Base-by-base conservation (phyloP, 2,113 vertebrate species). In the Coturnix japonica region DNA sequence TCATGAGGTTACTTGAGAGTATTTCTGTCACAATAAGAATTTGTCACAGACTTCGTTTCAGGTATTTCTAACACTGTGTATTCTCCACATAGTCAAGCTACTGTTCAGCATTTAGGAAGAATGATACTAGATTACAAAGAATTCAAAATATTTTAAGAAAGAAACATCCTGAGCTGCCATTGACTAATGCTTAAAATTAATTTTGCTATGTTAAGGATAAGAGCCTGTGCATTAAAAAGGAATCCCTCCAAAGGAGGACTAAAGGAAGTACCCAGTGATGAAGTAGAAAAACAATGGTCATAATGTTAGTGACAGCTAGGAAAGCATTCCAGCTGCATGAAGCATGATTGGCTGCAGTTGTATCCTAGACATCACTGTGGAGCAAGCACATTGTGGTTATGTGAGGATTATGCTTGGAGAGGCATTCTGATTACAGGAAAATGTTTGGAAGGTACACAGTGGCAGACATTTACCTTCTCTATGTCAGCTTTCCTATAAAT, bases 31-130 rank as follows among this genome's bases (percentile, higher is more conserved):
- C 37, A 70, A 44, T 0, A 4, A 7, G 18, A 87, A 91, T 81
- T 61, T 74, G 5, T 26, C 18, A 5, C 9, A 43, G 44, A 47
- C 4, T 43, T 3, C 0, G 0, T 57, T 51, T 70, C 49, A 41
- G 9, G 60, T 86, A n/a, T 43, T 89, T 69, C 47, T 75, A 37
- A 35, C 0, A 2, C 6, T 69, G 35, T 26, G 18, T 43, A 3
- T 23, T 59, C 43, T 64, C 25, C 35, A 59, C 17, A 56, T 54
- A 56, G 43, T 12, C 4, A 82, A 46, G 9, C 3, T 69, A 16
- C 39, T 65, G 19, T 56, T 73, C 22, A 79, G 57, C 18, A 16
- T 16, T 54, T 87, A 7, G 13, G 17, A 47, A 69, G 9, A 73
- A 76, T 73, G 15, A 19, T 69, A 9, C 14, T 46, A 25, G 19